Percentiles rank a stretch among this genome's conserved stretches.
phyloP scores from a whole-genome alignment of 2,888 invertebrate genomes.

The Chalcis sispes region DNA sequence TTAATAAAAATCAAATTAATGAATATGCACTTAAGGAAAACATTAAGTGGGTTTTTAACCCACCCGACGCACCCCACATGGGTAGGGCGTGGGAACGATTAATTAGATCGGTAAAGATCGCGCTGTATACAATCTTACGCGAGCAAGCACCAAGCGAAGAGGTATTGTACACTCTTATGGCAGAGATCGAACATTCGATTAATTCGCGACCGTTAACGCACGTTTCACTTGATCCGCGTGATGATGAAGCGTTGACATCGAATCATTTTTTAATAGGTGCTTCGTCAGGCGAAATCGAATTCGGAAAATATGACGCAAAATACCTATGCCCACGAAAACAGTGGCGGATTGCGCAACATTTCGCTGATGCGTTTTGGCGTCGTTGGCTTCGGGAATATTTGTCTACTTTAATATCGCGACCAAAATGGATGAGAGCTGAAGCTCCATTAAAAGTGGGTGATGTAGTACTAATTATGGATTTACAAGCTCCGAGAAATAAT shows the following conservation, averaged over 20 bases:
- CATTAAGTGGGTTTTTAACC: constrained; percentile 5
- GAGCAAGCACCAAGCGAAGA: constrained; percentile 27
- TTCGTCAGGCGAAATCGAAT: constrained; percentile 42
- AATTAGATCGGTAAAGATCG: constrained; percentile 23
- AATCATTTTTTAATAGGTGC: constrained; percentile 53
- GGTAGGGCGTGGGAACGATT: constrained; percentile 36
- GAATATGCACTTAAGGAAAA: not conserved
- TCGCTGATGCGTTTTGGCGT: constrained; percentile 57
- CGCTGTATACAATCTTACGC: not conserved
- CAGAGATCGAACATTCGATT: constrained; percentile 30
- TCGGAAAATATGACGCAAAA: constrained; percentile 15
- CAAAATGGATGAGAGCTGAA: too few relatives aligned
- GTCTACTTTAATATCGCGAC: too few relatives aligned
- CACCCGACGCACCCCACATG: constrained; percentile 30
- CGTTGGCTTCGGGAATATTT: constrained; percentile 57
- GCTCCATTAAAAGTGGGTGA: too few relatives aligned
- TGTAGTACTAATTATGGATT: too few relatives aligned
- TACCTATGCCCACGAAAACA: constrained; percentile 46
- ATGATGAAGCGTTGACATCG: constrained; percentile 48
- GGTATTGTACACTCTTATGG: constrained; percentile 4
- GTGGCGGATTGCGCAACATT: constrained; percentile 48
- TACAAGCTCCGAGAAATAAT: too few relatives aligned
- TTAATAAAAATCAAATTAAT: not conserved
- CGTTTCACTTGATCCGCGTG: constrained; percentile 17
- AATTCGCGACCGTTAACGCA: constrained; percentile 33